phyloP scores from a whole-genome alignment of 2,797 vertebrate species.

The Macroramphosus scolopax region DNA sequence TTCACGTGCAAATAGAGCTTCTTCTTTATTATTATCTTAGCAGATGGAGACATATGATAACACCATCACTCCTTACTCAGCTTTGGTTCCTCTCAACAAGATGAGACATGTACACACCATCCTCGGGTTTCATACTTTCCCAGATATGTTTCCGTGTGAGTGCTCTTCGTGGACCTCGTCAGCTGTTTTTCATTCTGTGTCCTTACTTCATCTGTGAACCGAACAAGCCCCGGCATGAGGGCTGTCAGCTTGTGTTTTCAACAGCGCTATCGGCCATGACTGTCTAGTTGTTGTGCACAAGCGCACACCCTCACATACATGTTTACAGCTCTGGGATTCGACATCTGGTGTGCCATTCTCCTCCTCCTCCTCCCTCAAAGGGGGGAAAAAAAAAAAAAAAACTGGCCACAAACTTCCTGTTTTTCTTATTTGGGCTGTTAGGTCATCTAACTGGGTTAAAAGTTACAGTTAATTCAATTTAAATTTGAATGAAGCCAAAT shows the following conservation, averaged over 20 bases:
- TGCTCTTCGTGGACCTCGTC: background rate
- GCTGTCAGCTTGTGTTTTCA: constrained; percentile 18
- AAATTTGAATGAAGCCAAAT: background rate
- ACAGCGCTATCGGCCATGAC: constrained; percentile 9
- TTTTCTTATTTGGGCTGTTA: constrained; percentile 37
- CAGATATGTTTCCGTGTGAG: too few species aligned
- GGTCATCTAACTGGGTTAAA: constrained; percentile 8
- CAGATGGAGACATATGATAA: too few species aligned
- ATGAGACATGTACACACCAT: constrained; percentile 42
- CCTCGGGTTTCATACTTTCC: too few species aligned
- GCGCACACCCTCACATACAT: constrained; percentile 34
- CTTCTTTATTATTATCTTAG: too few species aligned
- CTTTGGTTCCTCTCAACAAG: constrained; percentile 32
- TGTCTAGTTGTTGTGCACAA: constrained; percentile 8
- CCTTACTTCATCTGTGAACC: constrained; percentile 10
- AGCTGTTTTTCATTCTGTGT: constrained; percentile 6
- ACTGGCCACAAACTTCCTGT: constrained; percentile 63
- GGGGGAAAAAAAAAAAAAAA: constrained; percentile 36
- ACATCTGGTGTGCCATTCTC: constrained; percentile 56
- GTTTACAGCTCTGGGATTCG: constrained; percentile 55
- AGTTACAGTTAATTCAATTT: background rate
- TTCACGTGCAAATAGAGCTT: too few species aligned
- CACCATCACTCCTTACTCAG: constrained; percentile 48
- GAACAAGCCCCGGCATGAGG: constrained; percentile 50
- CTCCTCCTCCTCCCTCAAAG: constrained; percentile 32